phyloP scores from a whole-genome alignment of 2,888 invertebrate genomes.

The Sarcophaga rosellei region DNA sequence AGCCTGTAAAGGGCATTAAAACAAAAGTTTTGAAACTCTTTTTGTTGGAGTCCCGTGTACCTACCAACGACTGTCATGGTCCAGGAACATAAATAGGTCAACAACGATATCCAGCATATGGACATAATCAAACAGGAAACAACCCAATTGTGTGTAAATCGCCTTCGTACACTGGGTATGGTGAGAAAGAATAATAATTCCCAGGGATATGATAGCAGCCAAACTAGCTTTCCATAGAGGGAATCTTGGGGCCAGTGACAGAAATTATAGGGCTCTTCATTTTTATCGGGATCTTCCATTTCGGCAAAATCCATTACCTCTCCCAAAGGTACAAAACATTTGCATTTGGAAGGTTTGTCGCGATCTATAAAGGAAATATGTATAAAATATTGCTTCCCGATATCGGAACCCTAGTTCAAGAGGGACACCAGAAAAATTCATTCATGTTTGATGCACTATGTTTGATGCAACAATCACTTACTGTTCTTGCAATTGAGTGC shows the following conservation, averaged over 20 bases:
- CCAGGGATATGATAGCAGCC: conserved; percentile 88
- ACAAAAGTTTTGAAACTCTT: background rate
- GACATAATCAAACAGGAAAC: conserved; percentile 87
- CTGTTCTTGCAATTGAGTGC: too few relatives aligned
- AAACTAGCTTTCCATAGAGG: conserved; percentile 83
- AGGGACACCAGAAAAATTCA: too few relatives aligned
- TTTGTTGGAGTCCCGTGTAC: background rate
- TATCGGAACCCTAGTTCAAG: background rate
- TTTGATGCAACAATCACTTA: background rate
- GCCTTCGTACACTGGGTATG: conserved; percentile 89
- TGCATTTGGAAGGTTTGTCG: conserved; percentile 81
- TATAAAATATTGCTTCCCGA: background rate
- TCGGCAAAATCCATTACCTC: conserved; percentile 85
- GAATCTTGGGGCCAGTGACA: conserved; percentile 81
- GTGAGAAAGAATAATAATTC: conserved; percentile 87
- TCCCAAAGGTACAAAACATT: conserved; percentile 89
- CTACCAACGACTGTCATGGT: conserved; percentile 90
- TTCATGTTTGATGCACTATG: too few relatives aligned
- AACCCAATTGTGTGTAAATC: conserved; percentile 82
- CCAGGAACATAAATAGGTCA: conserved; percentile 93
- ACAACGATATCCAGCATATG: conserved; percentile 87
- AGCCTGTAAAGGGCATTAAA: conserved; percentile 82
- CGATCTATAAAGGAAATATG: conserved; percentile 17
- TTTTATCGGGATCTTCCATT: conserved; percentile 78
- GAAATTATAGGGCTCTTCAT: conserved; percentile 77